Percentiles rank a stretch among this genome's conserved stretches.
Evolutionary conservation across 2,888 invertebrate species (phyloP).

Genomic region (Drosophila limbata): DNA sequence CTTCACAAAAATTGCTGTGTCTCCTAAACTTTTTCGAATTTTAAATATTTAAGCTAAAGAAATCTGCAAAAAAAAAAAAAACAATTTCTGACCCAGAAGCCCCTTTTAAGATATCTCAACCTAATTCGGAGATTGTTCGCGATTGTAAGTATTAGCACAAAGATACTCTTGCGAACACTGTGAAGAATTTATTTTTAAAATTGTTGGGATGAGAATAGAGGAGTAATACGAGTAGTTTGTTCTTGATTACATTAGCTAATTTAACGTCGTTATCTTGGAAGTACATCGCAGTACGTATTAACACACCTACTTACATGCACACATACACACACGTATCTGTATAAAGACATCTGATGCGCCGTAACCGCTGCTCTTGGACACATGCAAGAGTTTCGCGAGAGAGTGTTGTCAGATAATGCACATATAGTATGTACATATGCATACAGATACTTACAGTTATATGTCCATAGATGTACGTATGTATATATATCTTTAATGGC

Average conservation of each 20-base stretch:
- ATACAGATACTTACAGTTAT: not conserved
- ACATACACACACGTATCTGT: not conserved
- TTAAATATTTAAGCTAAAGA: no score
- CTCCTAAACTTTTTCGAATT: no score
- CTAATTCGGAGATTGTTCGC: no score
- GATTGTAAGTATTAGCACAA: no score
- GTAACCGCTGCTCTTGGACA: conserved; percentile 25
- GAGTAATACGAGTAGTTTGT: conserved; percentile 23
- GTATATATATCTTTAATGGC: conserved; percentile 13
- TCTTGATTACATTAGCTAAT: conserved; percentile 31
- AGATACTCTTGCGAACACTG: no score
- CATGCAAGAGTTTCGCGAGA: conserved; percentile 16
- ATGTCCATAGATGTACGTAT: not conserved
- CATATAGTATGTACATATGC: conserved; percentile 1
- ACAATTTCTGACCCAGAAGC: no score
- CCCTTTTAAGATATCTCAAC: no score
- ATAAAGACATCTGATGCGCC: conserved; percentile 18
- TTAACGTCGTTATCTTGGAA: conserved; percentile 1
- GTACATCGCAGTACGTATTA: conserved; percentile 1
- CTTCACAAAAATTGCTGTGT: no score
- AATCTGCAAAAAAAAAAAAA: no score
- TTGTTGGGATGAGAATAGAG: not conserved
- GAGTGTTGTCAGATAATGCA: conserved; percentile 3
- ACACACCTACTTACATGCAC: conserved; percentile 6
- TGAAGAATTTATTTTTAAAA: not conserved